Evolutionary conservation across 2,888 invertebrate species (phyloP).

Genomic region (Linyphia triangularis): DNA sequence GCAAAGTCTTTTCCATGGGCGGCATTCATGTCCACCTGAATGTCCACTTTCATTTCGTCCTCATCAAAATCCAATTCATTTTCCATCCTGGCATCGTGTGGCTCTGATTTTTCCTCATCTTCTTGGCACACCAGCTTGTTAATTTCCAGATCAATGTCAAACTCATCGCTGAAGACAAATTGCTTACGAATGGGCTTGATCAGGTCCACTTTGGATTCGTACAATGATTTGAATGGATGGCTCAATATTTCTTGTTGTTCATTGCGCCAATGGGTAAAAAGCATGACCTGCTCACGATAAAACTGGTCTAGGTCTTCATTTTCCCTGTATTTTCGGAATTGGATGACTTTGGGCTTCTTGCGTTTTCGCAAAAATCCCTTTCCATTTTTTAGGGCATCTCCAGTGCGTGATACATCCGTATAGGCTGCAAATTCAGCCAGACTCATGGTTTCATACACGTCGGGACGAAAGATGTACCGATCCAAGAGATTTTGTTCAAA

Average conservation of each 20-base stretch:
- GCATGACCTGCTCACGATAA: conserved; percentile 77
- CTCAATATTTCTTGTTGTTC: conserved; percentile 73
- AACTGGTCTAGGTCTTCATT: conserved; percentile 77
- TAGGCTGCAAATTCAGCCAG: not conserved
- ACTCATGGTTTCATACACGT: not conserved
- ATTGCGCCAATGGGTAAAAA: conserved; percentile 78
- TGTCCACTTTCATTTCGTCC: not conserved
- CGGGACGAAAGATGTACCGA: not conserved
- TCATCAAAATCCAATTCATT: not conserved
- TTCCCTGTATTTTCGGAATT: conserved; percentile 71
- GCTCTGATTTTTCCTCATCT: not conserved
- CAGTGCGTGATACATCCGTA: too few relatives aligned
- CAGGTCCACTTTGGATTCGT: not conserved
- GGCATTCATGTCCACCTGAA: not conserved
- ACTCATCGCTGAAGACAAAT: not conserved
- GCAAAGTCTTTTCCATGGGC: not conserved
- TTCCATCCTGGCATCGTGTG: too few relatives aligned
- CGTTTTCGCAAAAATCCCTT: not conserved
- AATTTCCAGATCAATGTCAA: not conserved
- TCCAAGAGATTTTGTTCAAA: not conserved
- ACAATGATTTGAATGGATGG: not conserved
- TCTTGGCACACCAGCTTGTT: not conserved
- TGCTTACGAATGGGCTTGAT: not conserved
- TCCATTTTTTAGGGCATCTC: not conserved
- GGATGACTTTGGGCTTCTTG: conserved; percentile 58